Base-by-base conservation (phyloP, 2,888 invertebrate species). In the Rhagophthalmus giganteus region DNA sequence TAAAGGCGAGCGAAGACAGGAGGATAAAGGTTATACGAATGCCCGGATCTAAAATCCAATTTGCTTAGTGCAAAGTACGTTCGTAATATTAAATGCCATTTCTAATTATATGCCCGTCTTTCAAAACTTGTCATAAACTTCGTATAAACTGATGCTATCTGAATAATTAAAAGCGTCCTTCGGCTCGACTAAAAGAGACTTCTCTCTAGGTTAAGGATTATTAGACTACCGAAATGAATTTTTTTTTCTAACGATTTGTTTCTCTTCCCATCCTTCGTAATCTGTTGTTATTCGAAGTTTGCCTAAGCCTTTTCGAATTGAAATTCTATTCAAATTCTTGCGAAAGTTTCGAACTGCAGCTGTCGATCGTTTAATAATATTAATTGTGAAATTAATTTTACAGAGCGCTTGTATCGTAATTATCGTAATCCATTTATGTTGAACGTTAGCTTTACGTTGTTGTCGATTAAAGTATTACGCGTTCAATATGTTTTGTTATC, bases 131-230 rank as follows among this genome's bases (percentile, higher is more conserved):
- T 34, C 35, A 41, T 48, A 41, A 47, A 48, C 41, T 48, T 48
- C 26, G 30, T 28, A 35, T 41, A 40, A 41, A 41, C 48, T 35
- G 48, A 48, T 41, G 48, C 35, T 41, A 48, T 48, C 48, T 41
- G 48, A 48, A 48, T 48, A 48, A 48, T 48, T 48, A 48, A 48
- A 48, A 48, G 39, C 47, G 47, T 46, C 38, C 39, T 32, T 47
- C 47, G 27, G 32, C 39, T 47, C 9, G 25, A 47, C 33, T 39
- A 32, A 39, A 46, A 47, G 39, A 26, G 20, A 39, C 47, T 34
- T 33, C 39, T 33, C n/a, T n/a, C n/a, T n/a, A n/a, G 28, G 39
- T 33, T 26, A 16, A 38, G 26, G 27, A 47, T 47, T 39, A 47
- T 47, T 47, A 16, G 33, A 38, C 31, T 39, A 20, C 20, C 33